These are phyloP conservation scores for Chloroceryle amazona DNA, from an alignment of 2,797 vertebrate species.

Conservation along the genomic window DNA sequence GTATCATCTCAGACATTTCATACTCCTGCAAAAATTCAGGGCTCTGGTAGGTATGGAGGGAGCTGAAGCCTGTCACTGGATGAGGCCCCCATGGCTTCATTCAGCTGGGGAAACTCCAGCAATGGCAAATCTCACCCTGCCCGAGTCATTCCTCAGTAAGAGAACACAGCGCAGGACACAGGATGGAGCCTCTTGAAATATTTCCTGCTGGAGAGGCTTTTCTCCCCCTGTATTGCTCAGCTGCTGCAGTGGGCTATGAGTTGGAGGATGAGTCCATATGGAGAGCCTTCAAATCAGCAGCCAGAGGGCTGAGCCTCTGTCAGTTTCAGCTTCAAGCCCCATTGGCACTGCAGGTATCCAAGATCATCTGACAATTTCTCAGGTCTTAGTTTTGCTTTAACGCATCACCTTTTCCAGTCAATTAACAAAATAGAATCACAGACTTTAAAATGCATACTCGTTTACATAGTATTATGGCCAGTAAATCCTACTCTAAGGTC, in stretches of 20 bases:
- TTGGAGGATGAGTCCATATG: background rate
- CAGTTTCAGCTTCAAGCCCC: background rate
- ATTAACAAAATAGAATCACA: background rate
- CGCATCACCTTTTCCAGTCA: background rate
- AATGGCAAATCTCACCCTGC: background rate
- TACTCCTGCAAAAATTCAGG: background rate
- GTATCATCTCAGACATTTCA: background rate
- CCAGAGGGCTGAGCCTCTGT: background rate
- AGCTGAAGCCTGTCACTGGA: background rate
- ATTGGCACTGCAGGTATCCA: background rate
- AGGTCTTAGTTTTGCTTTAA: background rate
- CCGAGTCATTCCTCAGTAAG: fast-evolving
- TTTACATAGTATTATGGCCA: background rate
- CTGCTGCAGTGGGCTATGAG: background rate
- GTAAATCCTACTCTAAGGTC: background rate
- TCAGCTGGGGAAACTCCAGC: background rate
- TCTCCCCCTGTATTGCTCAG: background rate
- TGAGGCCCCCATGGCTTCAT: fast-evolving
- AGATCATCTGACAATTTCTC: background rate
- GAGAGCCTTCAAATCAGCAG: background rate
- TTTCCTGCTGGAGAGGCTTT: background rate
- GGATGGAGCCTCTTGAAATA: background rate
- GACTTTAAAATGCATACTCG: background rate
- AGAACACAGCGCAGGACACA: background rate
- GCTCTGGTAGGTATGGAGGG: background rate